Evolutionary conservation across 2,797 vertebrate genomes (phyloP).

Genomic region (Fringilla coelebs): DNA sequence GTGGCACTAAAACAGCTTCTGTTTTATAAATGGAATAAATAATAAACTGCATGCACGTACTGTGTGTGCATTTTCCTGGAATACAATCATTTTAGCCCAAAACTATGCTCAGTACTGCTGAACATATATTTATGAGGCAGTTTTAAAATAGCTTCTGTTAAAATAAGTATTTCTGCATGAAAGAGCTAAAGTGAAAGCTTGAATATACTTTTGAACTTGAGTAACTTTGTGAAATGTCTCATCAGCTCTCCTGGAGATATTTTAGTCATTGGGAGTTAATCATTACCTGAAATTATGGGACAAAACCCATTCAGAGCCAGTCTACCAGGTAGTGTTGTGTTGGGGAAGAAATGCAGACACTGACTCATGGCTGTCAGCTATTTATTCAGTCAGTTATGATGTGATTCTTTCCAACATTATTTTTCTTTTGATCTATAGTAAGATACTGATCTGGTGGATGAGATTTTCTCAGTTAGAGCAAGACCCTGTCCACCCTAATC

Average conservation of each 20-base stretch:
- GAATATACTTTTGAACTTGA: background rate
- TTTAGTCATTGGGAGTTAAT: constrained; percentile 69
- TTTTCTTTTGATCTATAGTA: background rate
- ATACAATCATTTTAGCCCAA: background rate
- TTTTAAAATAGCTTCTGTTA: background rate
- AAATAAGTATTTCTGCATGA: background rate
- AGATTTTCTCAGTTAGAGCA: background rate
- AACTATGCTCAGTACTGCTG: background rate
- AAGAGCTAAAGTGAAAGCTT: background rate
- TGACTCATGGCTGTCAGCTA: constrained; percentile 68
- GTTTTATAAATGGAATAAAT: background rate
- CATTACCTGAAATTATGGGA: constrained; percentile 52
- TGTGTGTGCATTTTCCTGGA: background rate
- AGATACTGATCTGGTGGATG: background rate
- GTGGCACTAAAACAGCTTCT: background rate
- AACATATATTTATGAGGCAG: background rate
- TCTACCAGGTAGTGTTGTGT: constrained; percentile 6
- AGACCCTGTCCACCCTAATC: background rate
- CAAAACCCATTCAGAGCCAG: constrained; percentile 5
- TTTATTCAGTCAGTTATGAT: constrained; percentile 31
- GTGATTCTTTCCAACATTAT: background rate
- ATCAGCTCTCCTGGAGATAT: constrained; percentile 30
- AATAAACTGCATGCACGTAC: background rate
- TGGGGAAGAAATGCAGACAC: constrained; percentile 61
- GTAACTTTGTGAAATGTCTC: background rate